Conservation (phyloP, 2,113 vertebrate genomes). For the Onychostruthus taczanowskii region DNA sequence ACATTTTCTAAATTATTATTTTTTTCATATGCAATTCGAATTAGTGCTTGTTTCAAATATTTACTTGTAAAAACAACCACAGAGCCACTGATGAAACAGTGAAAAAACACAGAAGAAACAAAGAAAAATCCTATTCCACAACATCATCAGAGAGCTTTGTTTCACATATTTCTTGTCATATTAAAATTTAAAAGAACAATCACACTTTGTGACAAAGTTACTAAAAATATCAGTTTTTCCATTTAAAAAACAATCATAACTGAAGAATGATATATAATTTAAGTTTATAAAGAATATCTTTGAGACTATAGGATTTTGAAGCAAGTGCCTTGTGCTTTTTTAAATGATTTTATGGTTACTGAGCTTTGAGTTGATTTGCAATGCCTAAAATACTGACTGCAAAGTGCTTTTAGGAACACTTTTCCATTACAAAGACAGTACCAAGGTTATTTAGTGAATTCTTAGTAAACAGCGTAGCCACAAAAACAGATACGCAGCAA, state of each 20-base stretch:
- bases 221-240: background rate
- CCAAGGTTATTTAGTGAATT: conserved; percentile 39
- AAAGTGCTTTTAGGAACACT: conserved; percentile 33
- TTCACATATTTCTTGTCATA: background rate
- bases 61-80: background rate
- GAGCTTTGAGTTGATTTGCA: background rate
- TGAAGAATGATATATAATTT: background rate
- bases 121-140: background rate
- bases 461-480: background rate
- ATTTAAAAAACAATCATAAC: background rate
- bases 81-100: background rate
- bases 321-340: background rate
- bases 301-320: background rate
- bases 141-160: background rate
- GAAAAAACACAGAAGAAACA: background rate
- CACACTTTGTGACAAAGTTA: background rate
- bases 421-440: conserved; percentile 42
- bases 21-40: background rate
- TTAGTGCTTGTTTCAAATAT: background rate
- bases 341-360: background rate
- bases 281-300: background rate
- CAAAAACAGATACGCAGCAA: conserved; percentile 60
- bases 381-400: background rate
- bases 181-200: background rate
- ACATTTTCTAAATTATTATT: background rate